Evolutionary conservation across 2,888 invertebrate genomes (phyloP), one percentile per base, ranked within the genome.

Genomic region (Stomorhina lunata): DNA sequence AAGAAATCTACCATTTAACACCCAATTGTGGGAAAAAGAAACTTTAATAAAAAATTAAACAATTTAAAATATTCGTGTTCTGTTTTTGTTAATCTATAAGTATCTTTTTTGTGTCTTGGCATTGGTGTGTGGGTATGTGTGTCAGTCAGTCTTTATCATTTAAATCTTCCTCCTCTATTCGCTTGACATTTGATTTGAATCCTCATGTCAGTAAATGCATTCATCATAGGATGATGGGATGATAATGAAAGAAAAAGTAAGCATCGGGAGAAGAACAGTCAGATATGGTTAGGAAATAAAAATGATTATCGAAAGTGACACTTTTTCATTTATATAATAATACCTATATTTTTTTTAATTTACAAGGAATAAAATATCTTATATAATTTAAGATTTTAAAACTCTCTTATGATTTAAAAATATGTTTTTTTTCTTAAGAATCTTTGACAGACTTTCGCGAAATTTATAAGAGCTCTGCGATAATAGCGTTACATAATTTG

Each of bases 231-330:
- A 73, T 55, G 45, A 73, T 69, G 5, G 20, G 55, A 73, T 55
- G 45, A 81, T 48, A 85, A 85, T 50, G 83, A 80, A 83, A 68
- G 73, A 85, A 85, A 86, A 83, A 86, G 50, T 25, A 5, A 12
- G 25, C 20, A 48, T 17, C 7, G 32, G 20, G 25, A 55, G 6
- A 32, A 48, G 4, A 20, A 32, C 12, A 48, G n/a, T 15, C 1
- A 32, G 4, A 22, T 7, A 34, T 48, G 20, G 32, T 32, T 12
- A 27, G 29, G 5, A 10, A n/a, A 55, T 12, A 22, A 5, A n/a
- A 4, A 43, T 63, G 43, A 10, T 27, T 27, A 40, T 61, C 15
- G 86, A 87, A 88, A 88, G 87, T 88, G 88, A 87, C 87, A 89
- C 86, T 88, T 87, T 72, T 55, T 25, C 37, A 43, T 50, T 43